phyloP scores from a whole-genome alignment of 2,113 vertebrate species.

The Connochaetes taurinus region DNA sequence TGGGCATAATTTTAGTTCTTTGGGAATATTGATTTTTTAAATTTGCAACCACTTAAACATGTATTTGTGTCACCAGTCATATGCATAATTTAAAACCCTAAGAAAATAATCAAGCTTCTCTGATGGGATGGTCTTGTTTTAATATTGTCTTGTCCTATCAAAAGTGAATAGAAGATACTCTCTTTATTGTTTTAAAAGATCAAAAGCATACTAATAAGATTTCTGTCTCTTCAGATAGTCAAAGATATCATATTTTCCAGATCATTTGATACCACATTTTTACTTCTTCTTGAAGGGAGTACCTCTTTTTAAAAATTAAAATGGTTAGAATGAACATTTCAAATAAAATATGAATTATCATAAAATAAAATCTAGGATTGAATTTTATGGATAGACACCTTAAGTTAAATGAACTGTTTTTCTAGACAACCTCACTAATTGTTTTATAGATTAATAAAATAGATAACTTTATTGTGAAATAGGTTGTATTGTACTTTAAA shows the following conservation, averaged over 20 bases:
- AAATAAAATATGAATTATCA: conserved; percentile 1
- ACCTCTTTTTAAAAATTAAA: background rate
- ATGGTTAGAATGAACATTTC: conserved; percentile 3
- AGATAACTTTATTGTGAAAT: background rate
- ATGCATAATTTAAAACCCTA: conserved; percentile 70
- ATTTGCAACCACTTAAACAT: conserved; percentile 78
- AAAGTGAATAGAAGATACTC: conserved; percentile 50
- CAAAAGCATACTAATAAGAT: conserved; percentile 57
- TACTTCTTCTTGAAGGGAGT: background rate
- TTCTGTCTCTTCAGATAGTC: background rate
- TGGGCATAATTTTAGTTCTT: conserved; percentile 66
- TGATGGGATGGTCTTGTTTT: conserved; percentile 73
- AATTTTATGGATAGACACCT: background rate
- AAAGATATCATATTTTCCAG: conserved; percentile 50
- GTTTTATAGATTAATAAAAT: background rate
- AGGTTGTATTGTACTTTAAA: background rate
- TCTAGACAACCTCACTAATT: background rate
- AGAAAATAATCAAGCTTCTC: conserved; percentile 72
- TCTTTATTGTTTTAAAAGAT: conserved; percentile 60
- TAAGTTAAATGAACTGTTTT: background rate
- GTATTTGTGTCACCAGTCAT: conserved; percentile 73
- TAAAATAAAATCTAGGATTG: background rate
- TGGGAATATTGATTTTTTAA: conserved; percentile 72
- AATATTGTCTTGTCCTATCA: conserved; percentile 62
- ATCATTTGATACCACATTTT: conserved; percentile 33